phyloP scores from a whole-genome alignment of 1,140 invertebrate species.

The Arctopsyche grandis region DNA sequence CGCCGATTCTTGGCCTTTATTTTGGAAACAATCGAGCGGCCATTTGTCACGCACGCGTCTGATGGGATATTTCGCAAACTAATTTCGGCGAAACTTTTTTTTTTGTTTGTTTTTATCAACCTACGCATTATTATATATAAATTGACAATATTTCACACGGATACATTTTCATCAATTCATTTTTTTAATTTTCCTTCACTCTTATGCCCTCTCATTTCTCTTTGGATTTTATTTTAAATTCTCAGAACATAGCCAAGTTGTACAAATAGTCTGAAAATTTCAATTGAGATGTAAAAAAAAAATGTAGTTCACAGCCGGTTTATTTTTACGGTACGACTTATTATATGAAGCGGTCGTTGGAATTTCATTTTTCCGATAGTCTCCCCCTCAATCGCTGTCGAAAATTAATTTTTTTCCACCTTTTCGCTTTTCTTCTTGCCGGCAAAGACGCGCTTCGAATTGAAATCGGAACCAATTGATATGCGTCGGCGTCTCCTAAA shows the following conservation, averaged over 20 bases:
- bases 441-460: slow-evolving; percentile 39
- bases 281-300: neutral
- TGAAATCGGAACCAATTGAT: slow-evolving; percentile 51
- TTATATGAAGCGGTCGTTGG: neutral
- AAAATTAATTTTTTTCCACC: slow-evolving; percentile 23
- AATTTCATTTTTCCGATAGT: slow-evolving; percentile 25
- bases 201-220: no score
- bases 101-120: no score
- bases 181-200: no score
- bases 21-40: slow-evolving; percentile 13
- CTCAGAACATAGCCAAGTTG: no score
- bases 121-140: no score
- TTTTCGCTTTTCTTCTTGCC: neutral
- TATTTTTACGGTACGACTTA: neutral
- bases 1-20: slow-evolving; percentile 17
- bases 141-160: no score
- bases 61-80: no score
- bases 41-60: slow-evolving; percentile 7
- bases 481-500: slow-evolving; percentile 49
- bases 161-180: no score
- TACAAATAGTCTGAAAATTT: no score
- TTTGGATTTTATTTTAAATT: no score
- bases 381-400: neutral
- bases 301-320: no score
- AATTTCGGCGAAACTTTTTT: no score